Evolutionary conservation across 2,888 invertebrate species (phyloP).

Genomic region (Therioaphis trifolii): DNA sequence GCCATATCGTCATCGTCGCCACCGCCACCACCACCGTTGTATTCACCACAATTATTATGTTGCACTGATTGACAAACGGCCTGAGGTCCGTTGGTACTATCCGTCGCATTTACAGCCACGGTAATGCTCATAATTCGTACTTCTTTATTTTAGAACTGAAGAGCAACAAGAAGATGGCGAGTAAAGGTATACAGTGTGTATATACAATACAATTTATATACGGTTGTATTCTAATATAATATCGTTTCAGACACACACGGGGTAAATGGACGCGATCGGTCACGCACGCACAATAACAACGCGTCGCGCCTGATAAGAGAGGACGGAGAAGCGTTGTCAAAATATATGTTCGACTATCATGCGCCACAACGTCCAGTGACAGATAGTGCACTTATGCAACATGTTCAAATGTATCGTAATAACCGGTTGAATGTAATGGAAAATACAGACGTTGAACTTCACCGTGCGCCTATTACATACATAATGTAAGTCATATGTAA

Average conservation of each 20-base stretch:
- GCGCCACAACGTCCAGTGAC: neutral
- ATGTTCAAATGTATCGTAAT: neutral
- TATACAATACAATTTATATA: neutral
- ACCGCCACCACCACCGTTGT: neutral
- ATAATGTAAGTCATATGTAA: neutral
- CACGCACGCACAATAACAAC: conserved; percentile 61
- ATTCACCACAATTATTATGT: conserved; percentile 21
- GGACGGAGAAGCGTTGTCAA: conserved; percentile 17
- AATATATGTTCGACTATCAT: neutral
- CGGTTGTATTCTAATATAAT: conserved; percentile 1
- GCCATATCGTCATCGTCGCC: conserved; percentile 29
- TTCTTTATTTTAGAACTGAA: neutral
- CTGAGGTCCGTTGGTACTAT: conserved; percentile 24
- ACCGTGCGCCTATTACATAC: neutral
- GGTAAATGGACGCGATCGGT: conserved; percentile 62
- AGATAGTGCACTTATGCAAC: conserved; percentile 7
- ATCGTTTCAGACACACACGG: conserved; percentile 30
- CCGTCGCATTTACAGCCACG: conserved; percentile 42
- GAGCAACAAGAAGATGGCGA: neutral
- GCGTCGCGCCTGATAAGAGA: conserved; percentile 53
- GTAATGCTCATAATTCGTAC: conserved; percentile 57
- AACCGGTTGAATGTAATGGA: neutral
- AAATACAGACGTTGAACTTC: neutral
- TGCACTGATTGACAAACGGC: conserved; percentile 28
- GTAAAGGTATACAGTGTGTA: neutral